These are phyloP conservation scores for Aptenodytes forsteri DNA, from an alignment of 2,113 vertebrate species.

Conservation along the genomic window DNA sequence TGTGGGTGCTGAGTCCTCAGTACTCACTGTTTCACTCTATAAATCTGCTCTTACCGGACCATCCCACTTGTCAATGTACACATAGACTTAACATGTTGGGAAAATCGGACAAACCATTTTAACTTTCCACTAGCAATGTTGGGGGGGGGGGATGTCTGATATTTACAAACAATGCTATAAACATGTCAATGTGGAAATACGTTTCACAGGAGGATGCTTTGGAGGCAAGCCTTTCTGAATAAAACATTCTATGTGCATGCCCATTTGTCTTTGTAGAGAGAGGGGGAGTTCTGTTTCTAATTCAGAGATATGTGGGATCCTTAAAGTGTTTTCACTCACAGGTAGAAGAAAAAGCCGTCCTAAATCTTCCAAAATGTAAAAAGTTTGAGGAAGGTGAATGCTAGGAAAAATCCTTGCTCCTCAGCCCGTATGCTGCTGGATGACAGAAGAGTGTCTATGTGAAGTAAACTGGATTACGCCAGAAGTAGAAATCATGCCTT, in stretches of 20 bases:
- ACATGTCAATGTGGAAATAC: neutral
- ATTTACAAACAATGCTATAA: neutral
- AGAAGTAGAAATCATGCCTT: neutral
- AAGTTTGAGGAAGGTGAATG: neutral
- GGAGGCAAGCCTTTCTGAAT: neutral
- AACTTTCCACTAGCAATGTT: neutral
- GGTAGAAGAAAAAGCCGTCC: neutral
- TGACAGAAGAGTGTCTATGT: neutral
- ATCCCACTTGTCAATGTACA: neutral
- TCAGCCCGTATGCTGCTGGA: neutral
- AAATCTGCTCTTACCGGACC: neutral
- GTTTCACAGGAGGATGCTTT: neutral
- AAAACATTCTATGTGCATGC: neutral
- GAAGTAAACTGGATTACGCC: neutral
- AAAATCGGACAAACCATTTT: neutral
- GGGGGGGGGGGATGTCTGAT: accelerated
- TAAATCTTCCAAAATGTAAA: neutral
- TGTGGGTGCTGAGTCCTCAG: neutral
- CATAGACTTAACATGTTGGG: neutral
- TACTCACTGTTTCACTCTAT: neutral
- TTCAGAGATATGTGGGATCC: neutral
- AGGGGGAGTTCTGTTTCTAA: neutral
- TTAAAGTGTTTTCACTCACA: neutral
- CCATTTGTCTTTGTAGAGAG: neutral
- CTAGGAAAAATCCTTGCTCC: neutral